These are phyloP conservation scores for Xiphophorus birchmanni DNA, from an alignment of 2,797 vertebrate genomes.

Conservation along the genomic window DNA sequence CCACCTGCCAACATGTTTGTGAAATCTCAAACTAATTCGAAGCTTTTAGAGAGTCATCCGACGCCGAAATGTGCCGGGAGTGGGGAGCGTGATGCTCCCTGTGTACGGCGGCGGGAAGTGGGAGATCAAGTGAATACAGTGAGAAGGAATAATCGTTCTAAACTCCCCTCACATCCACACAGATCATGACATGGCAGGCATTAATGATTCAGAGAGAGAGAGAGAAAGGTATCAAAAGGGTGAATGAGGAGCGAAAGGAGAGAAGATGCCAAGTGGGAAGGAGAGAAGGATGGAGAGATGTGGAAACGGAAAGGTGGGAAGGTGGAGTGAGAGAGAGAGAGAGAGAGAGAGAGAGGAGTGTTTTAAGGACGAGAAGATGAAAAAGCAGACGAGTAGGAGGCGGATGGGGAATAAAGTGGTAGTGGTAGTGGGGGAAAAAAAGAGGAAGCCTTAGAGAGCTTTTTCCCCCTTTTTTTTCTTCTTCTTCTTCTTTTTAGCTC, in stretches of 20 bases:
- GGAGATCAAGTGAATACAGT: slow-evolving; percentile 71
- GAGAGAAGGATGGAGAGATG: slow-evolving; percentile 41
- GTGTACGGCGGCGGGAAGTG: slow-evolving; percentile 61
- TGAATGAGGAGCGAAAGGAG: slow-evolving; percentile 49
- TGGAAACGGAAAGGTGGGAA: slow-evolving; percentile 1
- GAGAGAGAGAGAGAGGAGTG: slow-evolving; percentile 9
- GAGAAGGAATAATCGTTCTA: slow-evolving; percentile 69
- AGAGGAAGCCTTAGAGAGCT: slow-evolving; percentile 26
- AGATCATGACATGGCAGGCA: slow-evolving; percentile 75
- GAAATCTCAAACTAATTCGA: slow-evolving; percentile 60
- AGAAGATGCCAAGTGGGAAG: slow-evolving; percentile 63
- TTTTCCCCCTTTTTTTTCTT: no score
- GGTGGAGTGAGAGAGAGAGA: not conserved
- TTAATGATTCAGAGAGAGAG: slow-evolving; percentile 64
- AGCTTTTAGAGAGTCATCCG: slow-evolving; percentile 57
- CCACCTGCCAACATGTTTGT: slow-evolving; percentile 35
- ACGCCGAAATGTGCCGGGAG: slow-evolving; percentile 63
- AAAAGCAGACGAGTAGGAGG: slow-evolving; percentile 45
- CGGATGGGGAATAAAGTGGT: slow-evolving; percentile 55
- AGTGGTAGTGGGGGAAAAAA: slow-evolving; percentile 40
- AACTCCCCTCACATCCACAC: slow-evolving; percentile 75
- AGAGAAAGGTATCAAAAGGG: slow-evolving; percentile 50
- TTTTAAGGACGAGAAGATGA: slow-evolving; percentile 47
- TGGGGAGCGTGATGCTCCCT: slow-evolving; percentile 49
- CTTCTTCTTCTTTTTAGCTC: slow-evolving; percentile 30